Evolutionary conservation across 2,113 vertebrate genomes (phyloP).

Genomic region (Dromaius novaehollandiae): DNA sequence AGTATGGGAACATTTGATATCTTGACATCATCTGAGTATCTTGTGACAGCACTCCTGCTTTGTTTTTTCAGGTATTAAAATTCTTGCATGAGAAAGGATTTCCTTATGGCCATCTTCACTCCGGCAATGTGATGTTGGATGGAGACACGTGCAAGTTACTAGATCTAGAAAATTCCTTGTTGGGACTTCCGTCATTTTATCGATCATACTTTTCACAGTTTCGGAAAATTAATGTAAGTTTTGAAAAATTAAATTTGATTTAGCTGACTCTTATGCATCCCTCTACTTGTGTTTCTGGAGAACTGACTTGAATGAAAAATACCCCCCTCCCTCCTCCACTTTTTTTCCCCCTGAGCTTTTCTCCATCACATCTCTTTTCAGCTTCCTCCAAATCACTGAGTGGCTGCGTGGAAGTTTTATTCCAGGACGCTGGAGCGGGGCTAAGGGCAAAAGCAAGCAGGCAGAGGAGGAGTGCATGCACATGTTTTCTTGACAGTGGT

Average conservation of each 20-base stretch:
- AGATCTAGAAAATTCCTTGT: conserved; percentile 91
- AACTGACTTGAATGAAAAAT: not conserved
- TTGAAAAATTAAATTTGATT: not conserved
- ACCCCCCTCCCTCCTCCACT: too few species aligned
- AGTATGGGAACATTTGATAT: not conserved
- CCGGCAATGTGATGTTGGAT: conserved; percentile 90
- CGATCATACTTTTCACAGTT: conserved; percentile 87
- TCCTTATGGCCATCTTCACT: conserved; percentile 91
- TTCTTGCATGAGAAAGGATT: conserved; percentile 92
- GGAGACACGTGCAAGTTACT: conserved; percentile 88
- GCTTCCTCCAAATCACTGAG: not conserved
- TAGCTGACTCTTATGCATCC: not conserved
- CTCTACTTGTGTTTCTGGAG: not conserved
- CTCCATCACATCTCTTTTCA: not conserved
- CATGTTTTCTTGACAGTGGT: not conserved
- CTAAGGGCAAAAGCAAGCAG: not conserved
- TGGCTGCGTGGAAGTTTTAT: not conserved
- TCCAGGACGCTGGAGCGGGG: not conserved
- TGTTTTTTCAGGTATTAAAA: conserved; percentile 83
- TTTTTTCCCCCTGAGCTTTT: not conserved
- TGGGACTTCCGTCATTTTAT: conserved; percentile 92
- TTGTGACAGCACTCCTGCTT: not conserved
- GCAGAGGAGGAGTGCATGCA: not conserved
- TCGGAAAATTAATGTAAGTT: conserved; percentile 93
- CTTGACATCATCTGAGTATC: not conserved